Percentiles rank a stretch among this genome's conserved stretches.
phyloP scores from a whole-genome alignment of 2,888 invertebrate genomes.

The Pristionchus entomophagus region DNA sequence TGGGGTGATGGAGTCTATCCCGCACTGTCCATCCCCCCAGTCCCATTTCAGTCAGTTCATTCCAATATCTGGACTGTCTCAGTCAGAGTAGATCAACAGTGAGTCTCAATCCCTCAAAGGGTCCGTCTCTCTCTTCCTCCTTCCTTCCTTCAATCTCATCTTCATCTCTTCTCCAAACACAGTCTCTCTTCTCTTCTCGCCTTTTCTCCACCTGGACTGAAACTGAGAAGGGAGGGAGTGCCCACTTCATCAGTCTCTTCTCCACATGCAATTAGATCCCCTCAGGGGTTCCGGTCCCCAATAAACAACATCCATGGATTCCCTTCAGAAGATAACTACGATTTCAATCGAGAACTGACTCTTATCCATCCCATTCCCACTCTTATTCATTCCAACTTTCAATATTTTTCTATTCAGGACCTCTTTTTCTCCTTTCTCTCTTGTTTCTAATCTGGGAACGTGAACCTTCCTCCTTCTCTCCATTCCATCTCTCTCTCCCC shows the following conservation, averaged over 20 bases:
- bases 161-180: slow-evolving; percentile 15
- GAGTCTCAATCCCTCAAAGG: slow-evolving; percentile 24
- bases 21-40: not conserved
- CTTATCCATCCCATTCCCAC: slow-evolving; percentile 11
- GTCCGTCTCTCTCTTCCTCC: slow-evolving; percentile 24
- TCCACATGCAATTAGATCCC: not conserved
- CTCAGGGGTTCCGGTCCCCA: slow-evolving; percentile 37
- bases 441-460: slow-evolving; percentile 40
- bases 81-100: not conserved
- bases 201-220: slow-evolving; percentile 11
- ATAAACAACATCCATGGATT: not conserved
- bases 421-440: not conserved
- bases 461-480: not conserved
- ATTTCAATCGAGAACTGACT: not conserved
- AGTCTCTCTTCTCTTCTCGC: not conserved
- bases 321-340: slow-evolving; percentile 6
- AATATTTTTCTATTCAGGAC: not conserved
- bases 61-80: not conserved
- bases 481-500: not conserved
- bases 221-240: slow-evolving; percentile 31
- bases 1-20: not conserved
- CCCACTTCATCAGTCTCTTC: slow-evolving; percentile 7
- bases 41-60: not conserved
- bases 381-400: slow-evolving; percentile 9
- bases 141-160: not conserved